Percentiles rank a stretch among this genome's conserved stretches.
These are phyloP conservation scores for Brachyopa scutellaris DNA, from an alignment of 2,888 invertebrate species.

Conservation along the genomic window DNA sequence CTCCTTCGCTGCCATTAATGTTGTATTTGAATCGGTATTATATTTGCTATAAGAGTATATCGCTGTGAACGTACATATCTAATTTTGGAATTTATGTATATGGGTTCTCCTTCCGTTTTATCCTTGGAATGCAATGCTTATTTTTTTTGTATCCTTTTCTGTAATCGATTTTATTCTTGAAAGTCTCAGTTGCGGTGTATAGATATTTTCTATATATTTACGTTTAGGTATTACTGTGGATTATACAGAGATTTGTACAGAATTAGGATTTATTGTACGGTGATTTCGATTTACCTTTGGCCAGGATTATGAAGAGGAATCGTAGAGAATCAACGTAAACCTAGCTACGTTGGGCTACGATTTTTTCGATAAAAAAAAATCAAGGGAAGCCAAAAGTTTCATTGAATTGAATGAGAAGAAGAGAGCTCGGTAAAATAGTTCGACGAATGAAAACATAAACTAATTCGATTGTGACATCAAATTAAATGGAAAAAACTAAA, in stretches of 20 bases:
- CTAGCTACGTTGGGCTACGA: background rate
- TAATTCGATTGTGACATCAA: background rate
- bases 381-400: background rate
- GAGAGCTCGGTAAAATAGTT: background rate
- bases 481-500: conserved; percentile 15
- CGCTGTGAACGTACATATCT: conserved; percentile 48
- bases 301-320: background rate
- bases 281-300: conserved; percentile 33
- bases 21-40: conserved; percentile 16
- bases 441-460: background rate
- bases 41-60: too few species aligned
- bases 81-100: conserved; percentile 36
- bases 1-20: background rate
- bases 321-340: background rate
- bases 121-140: conserved; percentile 10
- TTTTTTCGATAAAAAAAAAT: background rate
- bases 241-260: conserved; percentile 30
- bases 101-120: background rate
- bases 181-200: background rate
- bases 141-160: background rate
- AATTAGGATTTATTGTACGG: conserved; percentile 42
- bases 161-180: conserved; percentile 28
- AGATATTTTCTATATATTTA: too few species aligned
- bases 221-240: conserved; percentile 40
- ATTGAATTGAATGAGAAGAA: background rate